Conservation (phyloP, 2,797 vertebrate genomes). For the Tympanoctomys barrerae region DNA sequence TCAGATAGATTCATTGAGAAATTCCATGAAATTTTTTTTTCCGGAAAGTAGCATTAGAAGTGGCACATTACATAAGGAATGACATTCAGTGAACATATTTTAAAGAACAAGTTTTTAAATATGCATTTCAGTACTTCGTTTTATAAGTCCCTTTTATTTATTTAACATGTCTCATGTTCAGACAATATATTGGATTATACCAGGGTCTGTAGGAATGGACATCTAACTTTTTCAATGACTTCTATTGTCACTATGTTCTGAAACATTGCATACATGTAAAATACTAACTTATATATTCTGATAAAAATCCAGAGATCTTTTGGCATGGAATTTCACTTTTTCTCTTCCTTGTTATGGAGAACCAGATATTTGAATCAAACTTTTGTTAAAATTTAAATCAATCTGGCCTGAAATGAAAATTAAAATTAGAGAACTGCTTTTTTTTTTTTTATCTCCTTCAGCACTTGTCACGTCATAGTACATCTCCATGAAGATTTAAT, state of each 20-base stretch:
- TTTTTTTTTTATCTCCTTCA: background rate
- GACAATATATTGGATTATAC: background rate
- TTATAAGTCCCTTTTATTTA: background rate
- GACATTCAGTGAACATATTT: background rate
- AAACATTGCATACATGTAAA: background rate
- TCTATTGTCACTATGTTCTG: background rate
- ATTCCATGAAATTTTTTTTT: background rate
- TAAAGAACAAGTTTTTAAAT: background rate
- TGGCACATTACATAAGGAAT: background rate
- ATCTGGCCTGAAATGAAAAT: background rate
- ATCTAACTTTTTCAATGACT: background rate
- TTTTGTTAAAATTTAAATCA: background rate
- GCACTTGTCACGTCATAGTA: background rate
- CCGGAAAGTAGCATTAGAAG: background rate
- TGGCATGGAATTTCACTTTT: background rate
- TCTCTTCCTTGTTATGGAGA: background rate
- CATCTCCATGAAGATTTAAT: background rate
- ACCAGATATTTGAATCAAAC: background rate
- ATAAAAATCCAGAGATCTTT: background rate
- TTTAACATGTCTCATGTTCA: background rate
- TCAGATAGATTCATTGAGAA: background rate
- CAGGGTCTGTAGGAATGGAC: background rate
- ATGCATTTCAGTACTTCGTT: background rate
- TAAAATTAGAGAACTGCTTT: background rate
- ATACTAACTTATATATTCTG: background rate